Evolutionary conservation across 2,797 vertebrate genomes (phyloP), one percentile per base, ranked within the genome.

Genomic region (Buphagus erythrorhynchus): DNA sequence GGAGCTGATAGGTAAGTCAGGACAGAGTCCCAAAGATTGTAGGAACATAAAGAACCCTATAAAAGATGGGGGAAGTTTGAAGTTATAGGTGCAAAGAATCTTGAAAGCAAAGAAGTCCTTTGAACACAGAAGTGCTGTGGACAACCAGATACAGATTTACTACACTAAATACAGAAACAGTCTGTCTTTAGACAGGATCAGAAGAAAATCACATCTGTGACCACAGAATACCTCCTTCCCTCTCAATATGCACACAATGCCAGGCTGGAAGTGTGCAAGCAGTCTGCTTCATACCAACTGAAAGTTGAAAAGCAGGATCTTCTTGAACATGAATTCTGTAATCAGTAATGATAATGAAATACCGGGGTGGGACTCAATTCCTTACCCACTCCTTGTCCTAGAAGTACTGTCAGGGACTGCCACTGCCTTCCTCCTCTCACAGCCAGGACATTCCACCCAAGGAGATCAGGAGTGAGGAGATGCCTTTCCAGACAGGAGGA

Each of bases 1-100:
- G 74, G 86, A 96, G 71, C 71, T 93, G 48, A 55, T 89, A 54
- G 20, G 51, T 80, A 93, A 90, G 74, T 73, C 63, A 93, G 52
- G 85, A 80, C 76, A 48, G 19, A 63, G 42, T 48, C 45, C 68
- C 54, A 25, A 55, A 61, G 65, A 42, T 16, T 42, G 45, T 0
- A 59, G 65, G 65, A 92, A 33, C 36, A 49, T 45, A 31, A 65
- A 73, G 54, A 62, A 55, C 24, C 9, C 33, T 28, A 21, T 13
- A 58, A 78, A 65, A 65, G 43, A 7, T 5, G 17, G 4, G 7
- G 16, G 13, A 86, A 80, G 54, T 67, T 85, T 69, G 57, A 63
- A 61, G 24, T 16, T 57, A 81, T 10, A 46, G 24, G 65, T 21
- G 9, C 16, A 76, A 52, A 35, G 22, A 46, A 43, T 55, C 51